These are phyloP conservation scores for Ceratina calcarata DNA, from an alignment of 1,140 invertebrate species.

Conservation along the genomic window DNA sequence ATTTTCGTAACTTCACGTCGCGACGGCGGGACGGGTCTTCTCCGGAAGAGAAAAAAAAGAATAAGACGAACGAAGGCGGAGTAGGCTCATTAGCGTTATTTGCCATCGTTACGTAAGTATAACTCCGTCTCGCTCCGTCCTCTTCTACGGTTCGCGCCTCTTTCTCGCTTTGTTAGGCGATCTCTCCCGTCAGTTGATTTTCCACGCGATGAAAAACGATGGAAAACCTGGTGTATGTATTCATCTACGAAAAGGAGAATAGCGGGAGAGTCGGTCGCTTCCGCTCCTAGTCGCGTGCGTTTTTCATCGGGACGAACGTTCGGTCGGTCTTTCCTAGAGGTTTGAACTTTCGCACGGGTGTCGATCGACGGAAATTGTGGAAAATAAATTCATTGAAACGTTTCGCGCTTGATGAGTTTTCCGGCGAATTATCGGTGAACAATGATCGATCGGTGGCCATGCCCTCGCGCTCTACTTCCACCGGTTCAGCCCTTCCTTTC, in stretches of 20 bases:
- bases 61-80: constrained; percentile 64
- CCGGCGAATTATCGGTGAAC: constrained; percentile 26
- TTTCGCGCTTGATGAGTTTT: background rate
- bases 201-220: constrained; percentile 4
- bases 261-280: background rate
- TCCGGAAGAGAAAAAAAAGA: constrained; percentile 38
- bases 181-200: constrained; percentile 10
- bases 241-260: background rate
- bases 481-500: constrained; percentile 24
- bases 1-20: constrained; percentile 27
- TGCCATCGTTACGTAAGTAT: constrained; percentile 78
- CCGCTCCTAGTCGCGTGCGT: too few relatives aligned
- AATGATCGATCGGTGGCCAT: constrained; percentile 26
- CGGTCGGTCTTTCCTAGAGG: background rate
- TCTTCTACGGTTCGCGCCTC: constrained; percentile 12
- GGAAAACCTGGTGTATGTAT: background rate
- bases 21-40: constrained; percentile 13
- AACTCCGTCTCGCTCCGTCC: constrained; percentile 42
- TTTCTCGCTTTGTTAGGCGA: constrained; percentile 29
- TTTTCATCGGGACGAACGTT: too few relatives aligned
- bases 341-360: background rate
- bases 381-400: background rate
- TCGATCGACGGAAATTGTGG: background rate
- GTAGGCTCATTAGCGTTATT: constrained; percentile 80
- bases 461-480: constrained; percentile 32